Conservation (phyloP, 1,140 invertebrate genomes). For the Bombus confusus region DNA sequence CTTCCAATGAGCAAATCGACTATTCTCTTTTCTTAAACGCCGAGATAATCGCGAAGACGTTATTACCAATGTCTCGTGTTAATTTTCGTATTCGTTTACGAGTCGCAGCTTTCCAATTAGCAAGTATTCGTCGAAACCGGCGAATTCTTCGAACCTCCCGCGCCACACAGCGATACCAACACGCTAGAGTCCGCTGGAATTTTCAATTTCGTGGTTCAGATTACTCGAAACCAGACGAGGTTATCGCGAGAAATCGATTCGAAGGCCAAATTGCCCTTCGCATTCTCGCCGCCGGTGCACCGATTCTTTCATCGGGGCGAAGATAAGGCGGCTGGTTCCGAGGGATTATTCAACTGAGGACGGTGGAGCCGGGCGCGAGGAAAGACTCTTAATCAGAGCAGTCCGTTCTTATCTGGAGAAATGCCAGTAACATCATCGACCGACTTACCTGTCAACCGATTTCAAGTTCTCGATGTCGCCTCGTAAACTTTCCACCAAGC, state of each 20-base stretch:
- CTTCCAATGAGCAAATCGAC: not conserved
- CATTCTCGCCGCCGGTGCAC: not conserved
- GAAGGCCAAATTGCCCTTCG: not conserved
- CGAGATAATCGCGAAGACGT: too few species aligned
- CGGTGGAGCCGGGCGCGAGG: not conserved
- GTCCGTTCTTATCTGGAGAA: not conserved
- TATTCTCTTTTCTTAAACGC: not conserved
- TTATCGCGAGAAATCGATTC: slow-evolving; percentile 19
- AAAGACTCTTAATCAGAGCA: slow-evolving; percentile 16
- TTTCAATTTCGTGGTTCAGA: slow-evolving; percentile 1
- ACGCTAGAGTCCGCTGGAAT: too few species aligned
- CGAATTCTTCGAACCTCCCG: not conserved
- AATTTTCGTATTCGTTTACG: too few species aligned
- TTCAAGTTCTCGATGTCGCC: slow-evolving; percentile 9
- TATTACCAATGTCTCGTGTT: too few species aligned
- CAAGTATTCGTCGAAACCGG: not conserved
- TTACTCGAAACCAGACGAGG: not conserved
- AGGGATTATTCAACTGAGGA: not conserved
- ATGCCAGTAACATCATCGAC: not conserved
- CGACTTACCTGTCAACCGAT: slow-evolving; percentile 37
- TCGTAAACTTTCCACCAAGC: not conserved
- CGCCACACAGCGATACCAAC: too few species aligned
- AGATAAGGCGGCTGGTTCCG: slow-evolving; percentile 6
- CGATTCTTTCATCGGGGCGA: not conserved
- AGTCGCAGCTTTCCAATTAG: not conserved